Evolutionary conservation across 2,797 vertebrate species (phyloP).

Genomic region (Knipowitschia caucasica): DNA sequence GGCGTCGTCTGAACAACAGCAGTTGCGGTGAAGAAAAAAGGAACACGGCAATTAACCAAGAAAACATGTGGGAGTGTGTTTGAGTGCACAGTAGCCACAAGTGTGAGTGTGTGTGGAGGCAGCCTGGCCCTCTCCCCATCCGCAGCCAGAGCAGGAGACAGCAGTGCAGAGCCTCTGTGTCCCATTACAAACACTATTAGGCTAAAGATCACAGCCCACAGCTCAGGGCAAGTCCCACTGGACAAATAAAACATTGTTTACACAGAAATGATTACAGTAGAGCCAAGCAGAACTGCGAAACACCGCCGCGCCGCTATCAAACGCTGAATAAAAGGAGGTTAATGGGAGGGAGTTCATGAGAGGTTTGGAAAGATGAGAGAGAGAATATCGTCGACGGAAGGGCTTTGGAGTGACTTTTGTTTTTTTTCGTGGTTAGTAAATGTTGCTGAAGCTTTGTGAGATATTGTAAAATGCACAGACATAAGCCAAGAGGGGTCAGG

Average conservation of each 20-base stretch:
- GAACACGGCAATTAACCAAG: conserved; percentile 41
- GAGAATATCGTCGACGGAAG: not conserved
- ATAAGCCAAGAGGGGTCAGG: not conserved
- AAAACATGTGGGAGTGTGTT: conserved; percentile 36
- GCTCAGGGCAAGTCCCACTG: not conserved
- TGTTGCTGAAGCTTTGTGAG: not conserved
- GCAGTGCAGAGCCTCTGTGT: not conserved
- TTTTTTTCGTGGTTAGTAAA: too few relatives aligned
- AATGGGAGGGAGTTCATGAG: not conserved
- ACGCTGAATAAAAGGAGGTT: not conserved
- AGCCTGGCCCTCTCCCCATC: conserved; percentile 34
- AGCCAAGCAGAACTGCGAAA: not conserved
- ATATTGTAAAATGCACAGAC: not conserved
- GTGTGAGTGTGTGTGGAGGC: conserved; percentile 15
- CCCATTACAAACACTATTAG: conserved; percentile 6
- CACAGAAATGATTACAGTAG: conserved; percentile 3
- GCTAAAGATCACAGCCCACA: not conserved
- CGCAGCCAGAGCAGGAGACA: conserved; percentile 24
- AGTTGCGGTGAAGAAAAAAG: conserved; percentile 19
- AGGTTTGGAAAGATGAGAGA: not conserved
- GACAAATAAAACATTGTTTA: conserved; percentile 7
- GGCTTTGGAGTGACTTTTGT: too few relatives aligned
- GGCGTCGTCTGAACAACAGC: conserved; percentile 21
- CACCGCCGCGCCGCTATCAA: not conserved
- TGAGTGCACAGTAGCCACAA: conserved; percentile 31